A percentile compares a stretch with the other conserved stretches of the same genome.
These are phyloP conservation scores for Sisor rabdophorus DNA, from an alignment of 2,113 vertebrate genomes.

Conservation along the genomic window DNA sequence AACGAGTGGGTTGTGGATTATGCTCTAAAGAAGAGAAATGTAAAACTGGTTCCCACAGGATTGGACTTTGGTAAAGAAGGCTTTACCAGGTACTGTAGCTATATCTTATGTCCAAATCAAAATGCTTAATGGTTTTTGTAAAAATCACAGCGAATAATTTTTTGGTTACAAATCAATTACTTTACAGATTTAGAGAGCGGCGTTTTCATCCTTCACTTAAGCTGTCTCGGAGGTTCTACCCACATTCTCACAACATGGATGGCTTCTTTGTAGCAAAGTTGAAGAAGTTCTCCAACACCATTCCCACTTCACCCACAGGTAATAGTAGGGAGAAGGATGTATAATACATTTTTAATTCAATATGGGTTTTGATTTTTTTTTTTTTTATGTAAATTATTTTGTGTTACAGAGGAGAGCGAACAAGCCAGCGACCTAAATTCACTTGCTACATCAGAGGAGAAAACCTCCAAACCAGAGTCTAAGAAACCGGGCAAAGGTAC, in stretches of 20 bases:
- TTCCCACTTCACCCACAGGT: constrained; percentile 71
- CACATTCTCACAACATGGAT: constrained; percentile 96
- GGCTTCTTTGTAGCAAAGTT: constrained; percentile 96
- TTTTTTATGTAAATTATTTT: background rate
- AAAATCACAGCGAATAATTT: background rate
- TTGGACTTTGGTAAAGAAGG: constrained; percentile 95
- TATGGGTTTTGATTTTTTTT: no score
- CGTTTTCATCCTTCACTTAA: constrained; percentile 88
- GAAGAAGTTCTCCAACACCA: constrained; percentile 89
- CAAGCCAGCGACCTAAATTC: constrained; percentile 48
- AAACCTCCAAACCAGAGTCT: constrained; percentile 44
- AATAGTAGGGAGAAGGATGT: constrained; percentile 47
- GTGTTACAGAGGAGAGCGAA: constrained; percentile 43
- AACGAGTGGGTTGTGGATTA: constrained; percentile 99
- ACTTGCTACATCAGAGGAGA: constrained; percentile 43
- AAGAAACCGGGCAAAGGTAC: constrained; percentile 11
- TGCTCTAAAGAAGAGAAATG: constrained; percentile 91
- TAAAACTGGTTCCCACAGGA: constrained; percentile 88
- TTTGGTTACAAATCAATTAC: background rate
- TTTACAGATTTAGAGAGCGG: constrained; percentile 79
- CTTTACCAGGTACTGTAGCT: constrained; percentile 79
- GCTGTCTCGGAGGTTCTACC: constrained; percentile 84
- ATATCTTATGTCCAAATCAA: background rate
- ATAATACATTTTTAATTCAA: no score
- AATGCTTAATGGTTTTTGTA: background rate